Evolutionary conservation across 2,888 invertebrate genomes (phyloP).

Genomic region (Achlya flavicornis): DNA sequence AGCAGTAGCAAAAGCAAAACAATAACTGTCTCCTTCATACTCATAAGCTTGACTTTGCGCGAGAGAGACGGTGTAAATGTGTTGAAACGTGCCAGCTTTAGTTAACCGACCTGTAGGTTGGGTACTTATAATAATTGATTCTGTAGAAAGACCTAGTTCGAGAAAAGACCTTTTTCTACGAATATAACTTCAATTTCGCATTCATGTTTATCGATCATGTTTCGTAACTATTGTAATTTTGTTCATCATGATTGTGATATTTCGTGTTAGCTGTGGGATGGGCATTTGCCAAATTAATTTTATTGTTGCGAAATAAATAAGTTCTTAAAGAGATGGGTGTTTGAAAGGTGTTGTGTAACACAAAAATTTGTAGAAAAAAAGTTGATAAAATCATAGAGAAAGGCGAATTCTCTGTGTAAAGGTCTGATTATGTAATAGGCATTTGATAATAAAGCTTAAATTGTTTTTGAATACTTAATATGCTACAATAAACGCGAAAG

Average conservation of each 20-base stretch:
- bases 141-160: background rate
- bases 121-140: too few species aligned
- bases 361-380: background rate
- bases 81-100: too few species aligned
- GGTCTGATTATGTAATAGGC: background rate
- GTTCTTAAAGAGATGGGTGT: slow-evolving; percentile 15
- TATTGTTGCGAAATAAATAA: slow-evolving; percentile 24
- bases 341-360: slow-evolving; percentile 24
- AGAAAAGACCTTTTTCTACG: too few species aligned
- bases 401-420: background rate
- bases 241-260: slow-evolving; percentile 38
- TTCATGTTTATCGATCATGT: slow-evolving; percentile 16
- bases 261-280: slow-evolving; percentile 30
- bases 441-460: background rate
- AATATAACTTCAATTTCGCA: too few species aligned
- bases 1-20: too few species aligned
- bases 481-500: too few species aligned
- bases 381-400: slow-evolving; percentile 5
- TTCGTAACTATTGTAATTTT: slow-evolving; percentile 37
- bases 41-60: too few species aligned
- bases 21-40: too few species aligned
- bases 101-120: too few species aligned
- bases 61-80: too few species aligned
- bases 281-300: slow-evolving; percentile 12
- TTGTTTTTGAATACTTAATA: background rate